Evolutionary conservation across 64 coral and sea anemone genomes (phyloP).

Genomic region (Dendronephthya gigantea): DNA sequence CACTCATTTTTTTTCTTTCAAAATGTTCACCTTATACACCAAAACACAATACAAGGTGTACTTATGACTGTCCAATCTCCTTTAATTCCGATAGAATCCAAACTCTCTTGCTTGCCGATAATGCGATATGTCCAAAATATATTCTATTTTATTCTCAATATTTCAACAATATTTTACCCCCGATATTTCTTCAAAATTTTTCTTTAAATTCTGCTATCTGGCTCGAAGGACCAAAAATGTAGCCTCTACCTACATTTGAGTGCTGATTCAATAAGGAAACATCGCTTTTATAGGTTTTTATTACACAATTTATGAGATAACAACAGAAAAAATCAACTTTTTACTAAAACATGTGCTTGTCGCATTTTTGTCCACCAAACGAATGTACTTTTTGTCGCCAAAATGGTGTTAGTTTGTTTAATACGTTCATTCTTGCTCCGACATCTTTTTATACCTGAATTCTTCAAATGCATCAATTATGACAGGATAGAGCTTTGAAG

Average conservation of each 20-base stretch:
- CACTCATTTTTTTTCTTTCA: background rate
- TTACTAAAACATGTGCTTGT: background rate
- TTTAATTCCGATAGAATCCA: background rate
- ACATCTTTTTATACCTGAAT: no score
- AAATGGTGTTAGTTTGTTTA: no score
- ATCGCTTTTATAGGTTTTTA: background rate
- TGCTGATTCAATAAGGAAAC: background rate
- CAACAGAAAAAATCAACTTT: no score
- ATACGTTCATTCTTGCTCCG: no score
- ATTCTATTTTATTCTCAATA: background rate
- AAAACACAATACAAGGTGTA: background rate
- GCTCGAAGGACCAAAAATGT: slow-evolving; percentile 10
- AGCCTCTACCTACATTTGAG: background rate
- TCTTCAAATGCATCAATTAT: background rate
- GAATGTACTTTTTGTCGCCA: no score
- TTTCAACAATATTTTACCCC: background rate
- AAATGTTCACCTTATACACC: background rate
- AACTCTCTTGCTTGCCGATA: background rate
- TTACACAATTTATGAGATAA: background rate
- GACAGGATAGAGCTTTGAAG: background rate
- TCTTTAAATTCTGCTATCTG: background rate
- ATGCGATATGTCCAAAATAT: background rate
- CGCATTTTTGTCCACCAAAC: no score
- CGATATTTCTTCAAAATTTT: background rate
- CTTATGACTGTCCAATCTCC: background rate